These are phyloP conservation scores for Zosterops japonicus DNA, from an alignment of 2,113 vertebrate genomes.

Conservation along the genomic window DNA sequence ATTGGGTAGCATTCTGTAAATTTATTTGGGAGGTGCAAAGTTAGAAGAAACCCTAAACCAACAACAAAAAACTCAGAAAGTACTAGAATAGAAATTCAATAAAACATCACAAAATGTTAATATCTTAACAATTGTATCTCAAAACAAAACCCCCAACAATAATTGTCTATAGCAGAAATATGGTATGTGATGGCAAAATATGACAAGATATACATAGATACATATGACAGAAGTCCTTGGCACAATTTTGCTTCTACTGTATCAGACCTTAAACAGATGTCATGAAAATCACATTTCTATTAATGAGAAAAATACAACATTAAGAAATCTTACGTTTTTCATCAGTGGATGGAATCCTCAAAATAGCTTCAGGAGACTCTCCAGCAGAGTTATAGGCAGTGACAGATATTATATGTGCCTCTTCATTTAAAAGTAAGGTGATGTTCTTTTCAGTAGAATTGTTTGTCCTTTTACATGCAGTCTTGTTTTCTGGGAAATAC, in stretches of 20 bases:
- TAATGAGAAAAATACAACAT: not conserved
- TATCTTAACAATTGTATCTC: not conserved
- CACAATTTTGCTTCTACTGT: not conserved
- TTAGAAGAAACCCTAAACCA: not conserved
- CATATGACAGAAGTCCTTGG: not conserved
- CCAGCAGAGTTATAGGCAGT: slow-evolving; percentile 70
- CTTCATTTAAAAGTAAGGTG: slow-evolving; percentile 39
- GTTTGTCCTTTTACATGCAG: not conserved
- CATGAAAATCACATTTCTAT: not conserved
- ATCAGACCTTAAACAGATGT: not conserved
- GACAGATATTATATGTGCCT: slow-evolving; percentile 57
- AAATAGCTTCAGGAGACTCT: slow-evolving; percentile 52
- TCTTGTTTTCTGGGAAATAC: slow-evolving; percentile 62
- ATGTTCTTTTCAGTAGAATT: not conserved
- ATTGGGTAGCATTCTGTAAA: not conserved
- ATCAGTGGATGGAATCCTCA: slow-evolving; percentile 71
- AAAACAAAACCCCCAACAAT: not conserved
- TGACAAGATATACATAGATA: not conserved
- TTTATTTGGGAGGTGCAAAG: not conserved
- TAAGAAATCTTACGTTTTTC: slow-evolving; percentile 59
- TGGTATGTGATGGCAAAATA: not conserved
- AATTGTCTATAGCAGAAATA: not conserved
- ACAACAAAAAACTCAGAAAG: not conserved
- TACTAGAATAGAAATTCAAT: not conserved
- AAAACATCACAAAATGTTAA: not conserved